Conservation (phyloP, 2,888 invertebrate species). For the Cosmia trapezina region DNA sequence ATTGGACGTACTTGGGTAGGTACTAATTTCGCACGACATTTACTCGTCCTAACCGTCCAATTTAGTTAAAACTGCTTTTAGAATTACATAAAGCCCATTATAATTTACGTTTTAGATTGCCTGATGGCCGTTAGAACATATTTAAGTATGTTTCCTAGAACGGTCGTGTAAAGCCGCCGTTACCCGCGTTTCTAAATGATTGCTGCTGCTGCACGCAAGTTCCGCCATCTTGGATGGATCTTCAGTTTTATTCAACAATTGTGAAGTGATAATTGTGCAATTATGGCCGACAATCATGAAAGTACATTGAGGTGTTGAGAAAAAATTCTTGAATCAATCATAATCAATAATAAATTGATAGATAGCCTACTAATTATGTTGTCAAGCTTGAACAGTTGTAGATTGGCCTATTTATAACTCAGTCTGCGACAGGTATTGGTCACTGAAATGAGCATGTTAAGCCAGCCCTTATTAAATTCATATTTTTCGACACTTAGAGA, state of each 20-base stretch:
- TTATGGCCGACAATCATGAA: slow-evolving; percentile 15
- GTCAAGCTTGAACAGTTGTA: neutral
- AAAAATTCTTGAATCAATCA: slow-evolving; percentile 12
- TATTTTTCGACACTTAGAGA: neutral
- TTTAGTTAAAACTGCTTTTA: slow-evolving; percentile 37
- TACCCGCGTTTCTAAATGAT: slow-evolving; percentile 59
- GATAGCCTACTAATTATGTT: neutral
- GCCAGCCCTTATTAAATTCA: neutral
- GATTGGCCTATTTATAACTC: neutral
- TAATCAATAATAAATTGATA: slow-evolving; percentile 9
- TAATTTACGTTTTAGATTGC: slow-evolving; percentile 58
- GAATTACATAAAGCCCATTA: slow-evolving; percentile 55
- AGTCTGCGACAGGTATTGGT: neutral
- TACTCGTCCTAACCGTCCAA: slow-evolving; percentile 17
- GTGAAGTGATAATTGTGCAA: slow-evolving; percentile 41
- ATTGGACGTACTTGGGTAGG: slow-evolving; percentile 11
- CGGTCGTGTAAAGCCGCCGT: slow-evolving; percentile 43
- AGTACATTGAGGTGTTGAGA: slow-evolving; percentile 13
- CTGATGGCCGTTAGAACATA: slow-evolving; percentile 51
- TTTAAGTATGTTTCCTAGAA: slow-evolving; percentile 54
- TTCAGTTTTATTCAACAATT: slow-evolving; percentile 33
- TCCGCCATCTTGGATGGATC: slow-evolving; percentile 33
- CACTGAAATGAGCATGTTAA: neutral
- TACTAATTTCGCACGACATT: slow-evolving; percentile 27
- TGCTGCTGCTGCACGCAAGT: slow-evolving; percentile 39